Evolutionary conservation across 2,888 invertebrate genomes (phyloP), one percentile per base, ranked within the genome.

Genomic region (Diarsia brunnea): DNA sequence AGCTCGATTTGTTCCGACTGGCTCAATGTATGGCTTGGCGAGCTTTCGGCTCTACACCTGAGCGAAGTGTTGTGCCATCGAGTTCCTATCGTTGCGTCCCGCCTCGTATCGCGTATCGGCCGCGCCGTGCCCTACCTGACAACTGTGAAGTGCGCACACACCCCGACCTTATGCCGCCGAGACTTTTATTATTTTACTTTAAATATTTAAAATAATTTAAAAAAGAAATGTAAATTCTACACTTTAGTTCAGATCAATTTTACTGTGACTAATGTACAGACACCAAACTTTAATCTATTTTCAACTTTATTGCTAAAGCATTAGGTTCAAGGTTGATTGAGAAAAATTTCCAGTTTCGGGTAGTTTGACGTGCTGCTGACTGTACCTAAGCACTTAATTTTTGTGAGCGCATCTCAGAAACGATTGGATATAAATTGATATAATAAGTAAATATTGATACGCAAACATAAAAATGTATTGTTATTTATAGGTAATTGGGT

Each of bases 1-100:
- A 24, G 7, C 53, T 63, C 65, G 51, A 47, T 47, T 60, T 66
- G 51, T 53, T 53, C n/a, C 10, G 27, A 58, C 60, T 53, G n/a
- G 21, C 49, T 55, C 47, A 31, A 55, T 83, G n/a, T 43, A 21
- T 21, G 11, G 31, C n/a, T n/a, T 5, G n/a, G 38, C n/a, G 45
- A 12, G 21, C 43, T 55, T 11, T 21, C 27, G 0, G 66, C 10
- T 49, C 27, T 19, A 24, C 53, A 61, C 67, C 45, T 55, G 47
- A 14, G 53, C 11, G 27, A 74, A 49, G 47, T 63, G 77, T 63
- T 27, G 5, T 43, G 61, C 47, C 4, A 16, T 82, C 82, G 77
- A 82, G 82, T 75, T 82, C 31, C 47, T 31, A 75, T 77, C 47
- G 81, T 75, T 47, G 31, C 19, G 43, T 5, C 0, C 16, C 5